Evolutionary conservation across 2,888 invertebrate genomes (phyloP), one percentile per base, ranked within the genome.

Genomic region (Melitaea athalia): DNA sequence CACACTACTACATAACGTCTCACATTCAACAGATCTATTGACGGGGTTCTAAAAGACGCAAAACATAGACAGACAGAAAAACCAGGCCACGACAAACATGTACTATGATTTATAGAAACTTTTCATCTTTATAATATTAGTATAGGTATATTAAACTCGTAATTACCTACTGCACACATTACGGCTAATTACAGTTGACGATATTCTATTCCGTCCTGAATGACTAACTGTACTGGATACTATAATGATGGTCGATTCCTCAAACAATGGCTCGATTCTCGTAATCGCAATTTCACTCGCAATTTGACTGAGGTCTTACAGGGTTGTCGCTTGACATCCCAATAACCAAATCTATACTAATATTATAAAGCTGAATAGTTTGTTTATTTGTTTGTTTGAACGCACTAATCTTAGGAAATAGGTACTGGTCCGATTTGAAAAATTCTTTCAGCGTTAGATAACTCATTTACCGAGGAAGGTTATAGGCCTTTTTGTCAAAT

Each of bases 201-300:
- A 68, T 42, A 64, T 59, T 66, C 57, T 50, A 67, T 64, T 52
- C 12, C 12, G 12, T 59, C 61, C 43, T 45, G 63, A 70, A 72
- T 63, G 64, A 63, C 63, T 73, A 72, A 74, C 72, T 70, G 73
- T 74, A 71, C 70, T 65, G 65, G 65, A 64, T 68, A 52, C 14
- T 14, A 61, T 74, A 73, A 76, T 74, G 73, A 63, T 74, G 59
- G 68, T 45, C 74, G 70, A 73, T 77, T 74, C 61, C 67, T 47
- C 75, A 70, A 74, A 78, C 78, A 79, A 78, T 78, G 71, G 72
- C 59, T 61, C 42, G 47, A 61, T 60, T 70, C 75, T 66, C 68
- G 50, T 71, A 72, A 71, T 73, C 70, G 77, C 77, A 78, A 78
- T 78, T 82, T 80, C 73, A 76, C 79, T 81, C 79, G 76, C 79